These are phyloP conservation scores for Philopotamus ludificatus DNA, from an alignment of 1,140 invertebrate genomes.

Conservation along the genomic window DNA sequence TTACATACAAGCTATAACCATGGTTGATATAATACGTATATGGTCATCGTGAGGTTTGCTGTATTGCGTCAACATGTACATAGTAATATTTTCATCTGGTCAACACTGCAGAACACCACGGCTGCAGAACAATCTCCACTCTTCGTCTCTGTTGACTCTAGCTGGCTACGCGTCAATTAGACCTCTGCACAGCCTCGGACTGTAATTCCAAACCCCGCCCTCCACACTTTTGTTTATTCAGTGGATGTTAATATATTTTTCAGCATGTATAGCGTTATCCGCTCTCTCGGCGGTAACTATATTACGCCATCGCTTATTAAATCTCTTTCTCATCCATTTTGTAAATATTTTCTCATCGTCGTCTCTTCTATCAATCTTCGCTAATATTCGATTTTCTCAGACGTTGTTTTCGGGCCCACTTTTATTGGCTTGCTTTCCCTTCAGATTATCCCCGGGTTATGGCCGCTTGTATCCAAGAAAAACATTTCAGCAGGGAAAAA, in stretches of 20 bases:
- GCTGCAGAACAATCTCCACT: not conserved
- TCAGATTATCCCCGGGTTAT: not conserved
- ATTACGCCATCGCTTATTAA: not conserved
- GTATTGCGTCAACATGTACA: slow-evolving; percentile 4
- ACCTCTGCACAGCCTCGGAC: no score
- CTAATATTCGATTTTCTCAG: slow-evolving; percentile 13
- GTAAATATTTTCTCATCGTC: slow-evolving; percentile 19
- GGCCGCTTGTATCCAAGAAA: no score
- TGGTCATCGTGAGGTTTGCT: no score
- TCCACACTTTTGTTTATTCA: not conserved
- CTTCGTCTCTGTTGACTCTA: not conserved
- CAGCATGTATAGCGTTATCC: not conserved
- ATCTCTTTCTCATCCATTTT: slow-evolving; percentile 6
- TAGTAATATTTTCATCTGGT: no score
- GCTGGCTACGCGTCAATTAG: not conserved
- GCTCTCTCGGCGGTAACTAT: not conserved
- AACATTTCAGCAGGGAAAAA: no score
- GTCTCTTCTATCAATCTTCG: slow-evolving; percentile 20
- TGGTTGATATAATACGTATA: no score
- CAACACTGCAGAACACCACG: no score
- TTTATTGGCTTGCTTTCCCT: not conserved
- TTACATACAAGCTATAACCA: no score
- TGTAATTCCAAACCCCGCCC: not conserved
- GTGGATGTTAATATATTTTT: not conserved
- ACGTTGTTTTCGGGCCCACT: not conserved